Evolutionary conservation across 2,797 vertebrate species (phyloP), one percentile per base, ranked within the genome.

Genomic region (Myioborus melanocephalus): DNA sequence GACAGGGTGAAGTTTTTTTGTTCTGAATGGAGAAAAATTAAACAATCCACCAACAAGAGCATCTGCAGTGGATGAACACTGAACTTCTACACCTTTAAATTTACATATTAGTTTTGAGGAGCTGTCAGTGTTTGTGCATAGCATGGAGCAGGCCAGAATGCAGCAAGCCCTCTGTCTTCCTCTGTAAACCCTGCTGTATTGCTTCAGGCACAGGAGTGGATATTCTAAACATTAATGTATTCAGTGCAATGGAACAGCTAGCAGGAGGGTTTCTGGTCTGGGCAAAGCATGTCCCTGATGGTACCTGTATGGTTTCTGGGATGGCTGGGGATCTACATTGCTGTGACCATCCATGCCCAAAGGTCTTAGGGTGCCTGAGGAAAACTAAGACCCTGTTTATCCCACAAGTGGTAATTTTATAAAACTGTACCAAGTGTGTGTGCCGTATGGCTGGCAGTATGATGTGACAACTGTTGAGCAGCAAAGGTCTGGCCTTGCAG

Each of bases 261-360:
- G 9, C 37, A 28, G 46, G 37, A 55, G 14, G 7, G 26, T 65
- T 84, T 60, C 46, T 79, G 39, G 20, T 63, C 49, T 59, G 47
- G 8, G 4, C 19, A 15, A n/a, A 47, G 12, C 9, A 8, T 15
- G 5, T 35, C n/a, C 28, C 18, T 60, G 30, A 12, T 17, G 21
- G 55, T 3, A 49, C 8, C 50, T 56, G 24, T 24, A 8, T 6
- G 41, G 5, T 57, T 89, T 46, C 39, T 81, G 47, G 24, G 5
- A 14, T 30, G 4, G 2, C 41, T 21, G 30, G 20, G 0, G 2
- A 47, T 27, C 13, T 59, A 4, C 18, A 12, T 13, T 64, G 35
- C n/a, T 55, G 30, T 46, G 52, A n/a, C 49, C n/a, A 49, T 27
- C 53, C 26, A 64, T 20, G 14, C 24, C 19, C 56, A 28, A 2